A percentile compares a stretch with the other conserved stretches of the same genome.
Evolutionary conservation across 2,888 invertebrate species (phyloP).

Genomic region (Amphipoea lucens): DNA sequence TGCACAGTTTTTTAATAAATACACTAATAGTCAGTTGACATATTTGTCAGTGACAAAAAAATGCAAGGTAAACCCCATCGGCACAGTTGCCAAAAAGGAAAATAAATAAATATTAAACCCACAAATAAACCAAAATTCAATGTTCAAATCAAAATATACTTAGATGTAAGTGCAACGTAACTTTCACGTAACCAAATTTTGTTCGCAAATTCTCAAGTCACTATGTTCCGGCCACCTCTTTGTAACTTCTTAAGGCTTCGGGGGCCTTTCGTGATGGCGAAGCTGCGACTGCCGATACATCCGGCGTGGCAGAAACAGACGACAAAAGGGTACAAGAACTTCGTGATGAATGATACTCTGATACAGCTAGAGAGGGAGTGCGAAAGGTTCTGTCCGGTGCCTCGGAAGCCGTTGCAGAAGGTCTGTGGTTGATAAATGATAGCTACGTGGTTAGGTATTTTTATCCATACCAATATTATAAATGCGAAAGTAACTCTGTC

Average conservation of each 20-base stretch:
- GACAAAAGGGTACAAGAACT: slow-evolving; percentile 74
- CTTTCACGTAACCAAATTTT: not conserved
- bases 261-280: not conserved
- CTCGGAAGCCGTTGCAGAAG: slow-evolving; percentile 80
- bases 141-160: slow-evolving; percentile 11
- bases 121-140: slow-evolving; percentile 24
- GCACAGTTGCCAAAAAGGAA: no score
- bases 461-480: not conserved
- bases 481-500: not conserved
- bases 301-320: slow-evolving; percentile 36
- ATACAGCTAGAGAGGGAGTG: slow-evolving; percentile 79
- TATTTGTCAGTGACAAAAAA: slow-evolving; percentile 26
- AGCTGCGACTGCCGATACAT: slow-evolving; percentile 5
- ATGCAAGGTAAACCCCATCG: slow-evolving; percentile 26
- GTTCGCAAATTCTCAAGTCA: not conserved
- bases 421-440: slow-evolving; percentile 69
- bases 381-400: slow-evolving; percentile 77
- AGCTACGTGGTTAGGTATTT: not conserved
- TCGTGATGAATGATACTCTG: slow-evolving; percentile 78
- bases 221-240: slow-evolving; percentile 24
- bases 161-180: slow-evolving; percentile 8
- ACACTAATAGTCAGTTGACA: not conserved
- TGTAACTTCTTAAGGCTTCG: not conserved
- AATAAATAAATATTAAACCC: not conserved
- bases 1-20: not conserved